Percentiles rank a stretch among this genome's conserved stretches.
These are phyloP conservation scores for Synanthedon myopaeformis DNA, from an alignment of 2,888 invertebrate genomes.

Conservation along the genomic window DNA sequence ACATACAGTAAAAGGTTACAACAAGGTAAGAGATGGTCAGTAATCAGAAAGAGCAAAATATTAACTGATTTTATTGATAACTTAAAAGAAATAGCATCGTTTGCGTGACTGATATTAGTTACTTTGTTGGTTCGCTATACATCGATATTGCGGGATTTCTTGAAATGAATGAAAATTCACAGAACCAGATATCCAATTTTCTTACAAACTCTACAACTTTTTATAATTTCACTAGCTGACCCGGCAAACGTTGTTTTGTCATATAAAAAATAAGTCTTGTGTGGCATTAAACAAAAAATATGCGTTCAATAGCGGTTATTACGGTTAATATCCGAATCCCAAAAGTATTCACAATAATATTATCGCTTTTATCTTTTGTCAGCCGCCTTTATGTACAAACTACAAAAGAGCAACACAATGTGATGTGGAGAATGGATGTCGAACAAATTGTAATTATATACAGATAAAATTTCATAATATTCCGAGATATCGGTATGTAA, in stretches of 20 bases:
- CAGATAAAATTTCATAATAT: constrained; percentile 26
- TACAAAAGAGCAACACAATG: constrained; percentile 37
- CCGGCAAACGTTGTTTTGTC: no score
- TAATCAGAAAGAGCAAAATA: no score
- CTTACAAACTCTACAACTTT: no score
- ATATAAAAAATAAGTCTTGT: no score
- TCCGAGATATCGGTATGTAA: constrained; percentile 11
- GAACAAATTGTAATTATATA: constrained; percentile 38
- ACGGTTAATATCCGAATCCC: neutral
- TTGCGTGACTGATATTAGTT: neutral
- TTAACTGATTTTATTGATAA: no score
- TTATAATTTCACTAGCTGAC: no score
- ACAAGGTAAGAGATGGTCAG: no score
- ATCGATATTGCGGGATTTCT: neutral
- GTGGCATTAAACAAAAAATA: no score
- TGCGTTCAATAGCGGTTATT: neutral
- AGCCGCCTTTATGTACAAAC: constrained; percentile 24
- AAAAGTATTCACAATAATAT: constrained; percentile 8
- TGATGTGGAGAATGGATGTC: constrained; percentile 36
- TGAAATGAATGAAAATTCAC: neutral
- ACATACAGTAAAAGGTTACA: no score
- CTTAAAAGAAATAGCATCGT: no score
- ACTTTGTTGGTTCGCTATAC: neutral
- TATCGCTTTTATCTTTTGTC: constrained; percentile 37
- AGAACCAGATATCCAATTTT: neutral